Conservation (phyloP, 1,140 invertebrate species). For the Sycophila sp. region DNA sequence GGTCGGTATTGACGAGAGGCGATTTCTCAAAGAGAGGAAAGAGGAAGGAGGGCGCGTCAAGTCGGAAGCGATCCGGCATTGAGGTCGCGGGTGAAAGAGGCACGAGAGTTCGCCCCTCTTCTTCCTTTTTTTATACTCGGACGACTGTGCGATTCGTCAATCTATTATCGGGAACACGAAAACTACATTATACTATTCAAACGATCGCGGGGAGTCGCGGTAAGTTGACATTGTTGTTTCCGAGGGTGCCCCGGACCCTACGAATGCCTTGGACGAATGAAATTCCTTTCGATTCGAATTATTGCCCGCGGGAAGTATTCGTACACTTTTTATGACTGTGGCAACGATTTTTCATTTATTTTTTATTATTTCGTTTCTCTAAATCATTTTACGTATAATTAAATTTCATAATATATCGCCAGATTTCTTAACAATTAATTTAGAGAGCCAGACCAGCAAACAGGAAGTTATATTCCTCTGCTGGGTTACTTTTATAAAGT, state of each 20-base stretch:
- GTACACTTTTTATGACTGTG: not conserved
- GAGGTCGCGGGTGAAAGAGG: too few species aligned
- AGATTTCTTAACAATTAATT: too few species aligned
- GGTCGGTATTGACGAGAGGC: not conserved
- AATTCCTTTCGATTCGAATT: too few species aligned
- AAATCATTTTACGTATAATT: too few species aligned
- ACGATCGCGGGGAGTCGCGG: slow-evolving; percentile 53
- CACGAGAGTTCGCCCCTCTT: too few species aligned
- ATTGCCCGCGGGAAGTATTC: slow-evolving; percentile 42
- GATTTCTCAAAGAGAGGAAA: not conserved
- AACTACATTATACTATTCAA: slow-evolving; percentile 63
- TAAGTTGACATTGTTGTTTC: slow-evolving; percentile 66
- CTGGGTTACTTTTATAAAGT: too few species aligned
- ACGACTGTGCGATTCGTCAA: slow-evolving; percentile 21
- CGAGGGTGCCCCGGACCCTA: slow-evolving; percentile 55
- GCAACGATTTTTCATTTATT: too few species aligned
- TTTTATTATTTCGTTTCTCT: too few species aligned
- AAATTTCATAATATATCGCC: too few species aligned
- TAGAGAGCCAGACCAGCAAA: too few species aligned
- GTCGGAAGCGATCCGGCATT: not conserved
- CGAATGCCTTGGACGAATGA: slow-evolving; percentile 57
- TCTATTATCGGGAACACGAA: slow-evolving; percentile 51
- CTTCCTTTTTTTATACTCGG: slow-evolving; percentile 27
- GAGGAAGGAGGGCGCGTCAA: slow-evolving; percentile 6
- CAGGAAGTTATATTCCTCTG: too few species aligned